Conservation (phyloP, 1,140 invertebrate species). For the Neoseiulus cucumeris region DNA sequence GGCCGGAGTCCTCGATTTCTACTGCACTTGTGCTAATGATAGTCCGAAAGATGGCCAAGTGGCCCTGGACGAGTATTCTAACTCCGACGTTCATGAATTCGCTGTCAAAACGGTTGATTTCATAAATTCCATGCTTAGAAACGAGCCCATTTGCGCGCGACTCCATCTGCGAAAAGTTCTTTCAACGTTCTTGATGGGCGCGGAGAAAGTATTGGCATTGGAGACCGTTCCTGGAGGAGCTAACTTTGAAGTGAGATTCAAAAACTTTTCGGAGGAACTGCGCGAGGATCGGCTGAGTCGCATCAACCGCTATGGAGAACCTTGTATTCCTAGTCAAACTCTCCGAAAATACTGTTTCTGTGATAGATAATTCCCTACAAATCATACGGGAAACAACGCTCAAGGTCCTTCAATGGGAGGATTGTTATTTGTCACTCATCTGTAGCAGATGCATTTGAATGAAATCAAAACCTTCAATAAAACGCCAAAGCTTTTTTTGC, state of each 20-base stretch:
- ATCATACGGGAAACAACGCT: no score
- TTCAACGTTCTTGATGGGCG: neutral
- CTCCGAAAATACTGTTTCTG: neutral
- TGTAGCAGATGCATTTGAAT: no score
- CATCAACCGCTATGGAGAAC: neutral
- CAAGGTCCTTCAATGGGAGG: no score
- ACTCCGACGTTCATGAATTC: neutral
- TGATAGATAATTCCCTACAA: neutral
- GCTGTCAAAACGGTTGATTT: neutral
- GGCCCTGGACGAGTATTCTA: neutral
- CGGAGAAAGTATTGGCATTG: neutral
- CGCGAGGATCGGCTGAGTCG: neutral
- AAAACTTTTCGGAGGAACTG: neutral
- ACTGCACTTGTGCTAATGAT: conserved; percentile 45
- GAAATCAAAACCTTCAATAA: no score
- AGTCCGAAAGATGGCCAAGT: neutral
- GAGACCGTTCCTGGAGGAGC: neutral
- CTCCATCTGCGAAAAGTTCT: neutral
- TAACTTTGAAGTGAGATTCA: neutral
- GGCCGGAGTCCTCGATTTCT: conserved; percentile 54
- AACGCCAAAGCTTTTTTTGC: no score
- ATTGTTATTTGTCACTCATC: no score
- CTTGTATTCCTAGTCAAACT: neutral
- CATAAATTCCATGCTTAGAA: neutral
- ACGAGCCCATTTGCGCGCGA: neutral